Base-by-base conservation (phyloP, 2,797 vertebrate genomes). In the Liparis tanakae region DNA sequence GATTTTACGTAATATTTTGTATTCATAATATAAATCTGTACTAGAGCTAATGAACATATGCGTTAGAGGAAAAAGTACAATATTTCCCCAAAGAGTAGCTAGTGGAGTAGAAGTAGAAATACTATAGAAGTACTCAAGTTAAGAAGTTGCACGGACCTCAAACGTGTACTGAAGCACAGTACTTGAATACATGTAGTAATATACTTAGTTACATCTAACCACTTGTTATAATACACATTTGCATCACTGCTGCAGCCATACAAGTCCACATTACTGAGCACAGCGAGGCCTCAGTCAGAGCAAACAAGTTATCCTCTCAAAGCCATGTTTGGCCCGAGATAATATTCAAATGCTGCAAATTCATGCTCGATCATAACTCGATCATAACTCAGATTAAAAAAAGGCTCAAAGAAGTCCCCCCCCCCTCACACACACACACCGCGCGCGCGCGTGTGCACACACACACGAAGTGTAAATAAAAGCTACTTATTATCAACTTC, bases 221-320 rank as follows among this genome's bases (percentile, higher is more conserved):
- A 6, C 53, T 44, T 30, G 65, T 56, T 51, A 39, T 4, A 36
- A 61, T 70, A 68, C 80, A 67, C 41, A 58, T 57, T 33, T 71
- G 57, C 10, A 76, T 54, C n/a, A 3, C 3, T 50, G 17, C 14
- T 60, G 53, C 41, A 59, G 48, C 63, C 39, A 25, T 30, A 69
- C 60, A 59, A 36, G 54, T 77, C 66, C 43, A 58, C 17, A 25
- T 37, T 1, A 46, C 0, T 54, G 41, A 66, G 66, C 48, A 67
- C 55, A 69, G n/a, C 8, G 46, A 80, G 68, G 60, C 77, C 51
- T 58, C 10, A 20, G 63, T 30, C 44, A 41, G 51, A 55, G 22
- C 48, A 53, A 61, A 39, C 6, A 39, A 65, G 2, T 17, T 51
- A 1, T 50, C 13, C 25, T 3, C 43, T 22, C 58, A 53, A 18